Percentiles rank a stretch among this genome's conserved stretches.
These are phyloP conservation scores for Helicolenus hilgendorfi DNA, from an alignment of 2,797 vertebrate species.

Conservation along the genomic window DNA sequence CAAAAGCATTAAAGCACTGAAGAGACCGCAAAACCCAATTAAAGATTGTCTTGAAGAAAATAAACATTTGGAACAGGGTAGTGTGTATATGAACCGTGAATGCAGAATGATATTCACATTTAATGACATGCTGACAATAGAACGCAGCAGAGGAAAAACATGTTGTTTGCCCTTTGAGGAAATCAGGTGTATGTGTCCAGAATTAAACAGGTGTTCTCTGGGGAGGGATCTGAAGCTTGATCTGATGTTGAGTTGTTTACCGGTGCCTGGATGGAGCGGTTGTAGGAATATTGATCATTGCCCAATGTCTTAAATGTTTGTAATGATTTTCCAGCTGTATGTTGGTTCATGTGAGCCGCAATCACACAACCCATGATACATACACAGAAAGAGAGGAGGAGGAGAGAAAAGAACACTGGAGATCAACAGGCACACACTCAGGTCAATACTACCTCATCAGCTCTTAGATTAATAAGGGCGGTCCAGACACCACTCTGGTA, in stretches of 20 bases:
- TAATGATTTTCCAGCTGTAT: constrained; percentile 14
- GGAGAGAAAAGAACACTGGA: neutral
- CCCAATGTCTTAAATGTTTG: constrained; percentile 43
- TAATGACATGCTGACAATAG: constrained; percentile 31
- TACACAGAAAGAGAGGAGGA: neutral
- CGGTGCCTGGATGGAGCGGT: neutral
- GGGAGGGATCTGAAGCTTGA: constrained; percentile 5
- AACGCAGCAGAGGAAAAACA: neutral
- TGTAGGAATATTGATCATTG: constrained; percentile 45
- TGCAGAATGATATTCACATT: neutral
- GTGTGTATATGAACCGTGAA: neutral
- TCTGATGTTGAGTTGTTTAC: constrained; percentile 36
- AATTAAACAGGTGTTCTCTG: constrained; percentile 11
- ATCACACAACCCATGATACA: neutral
- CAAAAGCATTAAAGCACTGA: neutral
- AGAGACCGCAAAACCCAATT: neutral
- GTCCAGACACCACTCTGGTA: constrained; percentile 54
- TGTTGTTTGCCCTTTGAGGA: constrained; percentile 14
- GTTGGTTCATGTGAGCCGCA: neutral
- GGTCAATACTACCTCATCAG: constrained; percentile 66
- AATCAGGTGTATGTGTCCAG: constrained; percentile 8
- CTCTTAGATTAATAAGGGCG: constrained; percentile 72
- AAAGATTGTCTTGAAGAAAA: neutral
- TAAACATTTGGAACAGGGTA: neutral
- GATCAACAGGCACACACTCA: neutral